Evolutionary conservation across 2,797 vertebrate genomes (phyloP).

Genomic region (Molossus alvarezi): DNA sequence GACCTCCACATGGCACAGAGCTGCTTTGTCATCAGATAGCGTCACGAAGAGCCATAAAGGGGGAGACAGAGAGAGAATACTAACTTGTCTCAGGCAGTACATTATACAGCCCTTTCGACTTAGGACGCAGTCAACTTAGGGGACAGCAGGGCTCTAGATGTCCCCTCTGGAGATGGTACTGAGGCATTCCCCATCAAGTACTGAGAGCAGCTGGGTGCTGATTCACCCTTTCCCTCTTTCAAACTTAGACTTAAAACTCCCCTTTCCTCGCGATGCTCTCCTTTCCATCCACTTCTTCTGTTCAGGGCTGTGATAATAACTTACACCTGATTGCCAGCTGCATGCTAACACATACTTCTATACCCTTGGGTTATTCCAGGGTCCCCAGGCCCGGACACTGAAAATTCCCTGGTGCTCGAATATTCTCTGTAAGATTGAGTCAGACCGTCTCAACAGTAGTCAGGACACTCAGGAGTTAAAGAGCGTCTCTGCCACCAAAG

Average conservation of each 20-base stretch:
- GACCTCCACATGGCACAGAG: constrained; percentile 84
- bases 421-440: not conserved
- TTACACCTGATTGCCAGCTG: not conserved
- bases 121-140: no score
- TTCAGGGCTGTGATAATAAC: not conserved
- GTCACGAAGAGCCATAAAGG: not conserved
- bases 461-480: no score
- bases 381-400: accelerated
- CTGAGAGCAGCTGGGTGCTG: accelerated
- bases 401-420: not conserved
- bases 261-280: not conserved
- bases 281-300: not conserved
- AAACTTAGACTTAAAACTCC: not conserved
- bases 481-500: not conserved
- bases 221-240: not conserved
- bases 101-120: no score
- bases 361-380: not conserved
- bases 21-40: constrained; percentile 79
- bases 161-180: not conserved
- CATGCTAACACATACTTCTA: not conserved
- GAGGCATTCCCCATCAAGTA: accelerated
- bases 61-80: no score
- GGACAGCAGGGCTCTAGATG: accelerated
- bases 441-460: not conserved
- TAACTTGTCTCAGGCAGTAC: no score